Evolutionary conservation across 1,140 invertebrate species (phyloP), one percentile per base, ranked within the genome.

Genomic region (Papilio aristodemus): DNA sequence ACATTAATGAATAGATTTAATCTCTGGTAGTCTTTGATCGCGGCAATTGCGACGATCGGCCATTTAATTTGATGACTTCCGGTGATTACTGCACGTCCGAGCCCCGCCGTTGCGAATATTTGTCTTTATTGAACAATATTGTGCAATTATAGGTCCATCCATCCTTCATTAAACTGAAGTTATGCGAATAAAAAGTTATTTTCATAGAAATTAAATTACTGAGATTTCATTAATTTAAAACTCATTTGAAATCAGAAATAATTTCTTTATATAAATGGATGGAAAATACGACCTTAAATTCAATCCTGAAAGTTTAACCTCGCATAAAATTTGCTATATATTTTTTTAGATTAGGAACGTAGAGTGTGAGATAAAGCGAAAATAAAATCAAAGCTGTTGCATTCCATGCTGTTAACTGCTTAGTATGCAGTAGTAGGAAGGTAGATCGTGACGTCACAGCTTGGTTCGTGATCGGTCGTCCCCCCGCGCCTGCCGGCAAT

Each of bases 401-500:
- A 50, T 50, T 50, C 22, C 0, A 17, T 22, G 46, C 11, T 22
- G 46, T 50, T 22, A 22, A 22, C 9, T 50, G 46, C 46, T 50
- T 50, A 22, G 9, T 50, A 22, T 50, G 46, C 19, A 19, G 17
- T 3, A 50, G 22, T 11, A 17, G 17, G 17, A 11, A 46, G 43
- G 6, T 19, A 17, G 10, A n/a, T 59, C 59, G 37, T 71, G 22
- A 32, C 66, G 71, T 72, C 71, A 71, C 60, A 36, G 46, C 70
- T 14, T 67, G 71, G 80, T 80, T 84, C 80, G 78, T 79, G 80
- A 83, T 85, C 73, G 71, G 63, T 71, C 71, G 69, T 32, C 39
- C 66, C 68, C 69, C 67, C 70, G 67, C 68, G 74, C 68, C 80
- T 81, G 82, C 81, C 83, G 75, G 76, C 77, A 86, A 86, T 86